Percentiles rank a stretch among this genome's conserved stretches.
These are phyloP conservation scores for Poeciliopsis retropinna DNA, from an alignment of 2,113 vertebrate species.

Conservation along the genomic window DNA sequence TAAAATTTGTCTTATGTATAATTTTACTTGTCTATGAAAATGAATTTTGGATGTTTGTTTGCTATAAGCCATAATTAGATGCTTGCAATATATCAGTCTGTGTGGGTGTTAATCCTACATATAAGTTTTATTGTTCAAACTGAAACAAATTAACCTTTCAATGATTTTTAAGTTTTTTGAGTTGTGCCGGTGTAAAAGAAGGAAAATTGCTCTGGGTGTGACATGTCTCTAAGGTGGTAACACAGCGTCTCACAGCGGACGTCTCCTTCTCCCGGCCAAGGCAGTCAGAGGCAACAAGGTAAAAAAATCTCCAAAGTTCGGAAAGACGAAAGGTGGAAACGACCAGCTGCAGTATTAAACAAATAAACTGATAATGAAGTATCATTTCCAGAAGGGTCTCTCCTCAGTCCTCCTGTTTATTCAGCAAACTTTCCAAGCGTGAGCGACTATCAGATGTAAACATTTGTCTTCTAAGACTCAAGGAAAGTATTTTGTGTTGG, in stretches of 20 bases:
- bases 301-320: neutral
- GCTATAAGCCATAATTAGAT: too few relatives aligned
- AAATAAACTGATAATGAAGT: neutral
- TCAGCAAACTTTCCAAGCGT: conserved; percentile 10
- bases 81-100: too few relatives aligned
- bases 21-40: too few relatives aligned
- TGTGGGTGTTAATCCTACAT: too few relatives aligned
- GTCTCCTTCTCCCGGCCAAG: neutral
- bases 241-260: neutral
- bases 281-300: neutral
- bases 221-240: neutral
- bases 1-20: too few relatives aligned
- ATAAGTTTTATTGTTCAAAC: too few relatives aligned
- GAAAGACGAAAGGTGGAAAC: neutral
- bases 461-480: conserved; percentile 34
- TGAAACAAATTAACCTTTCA: too few relatives aligned
- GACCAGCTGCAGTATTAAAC: neutral
- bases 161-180: too few relatives aligned
- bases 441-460: conserved; percentile 37
- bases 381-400: neutral
- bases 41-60: too few relatives aligned
- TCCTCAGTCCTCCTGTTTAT: conserved; percentile 1
- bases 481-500: conserved; percentile 25
- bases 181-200: neutral
- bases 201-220: neutral